Base-by-base conservation (phyloP, 2,888 invertebrate species). In the Trachelus stipa region DNA sequence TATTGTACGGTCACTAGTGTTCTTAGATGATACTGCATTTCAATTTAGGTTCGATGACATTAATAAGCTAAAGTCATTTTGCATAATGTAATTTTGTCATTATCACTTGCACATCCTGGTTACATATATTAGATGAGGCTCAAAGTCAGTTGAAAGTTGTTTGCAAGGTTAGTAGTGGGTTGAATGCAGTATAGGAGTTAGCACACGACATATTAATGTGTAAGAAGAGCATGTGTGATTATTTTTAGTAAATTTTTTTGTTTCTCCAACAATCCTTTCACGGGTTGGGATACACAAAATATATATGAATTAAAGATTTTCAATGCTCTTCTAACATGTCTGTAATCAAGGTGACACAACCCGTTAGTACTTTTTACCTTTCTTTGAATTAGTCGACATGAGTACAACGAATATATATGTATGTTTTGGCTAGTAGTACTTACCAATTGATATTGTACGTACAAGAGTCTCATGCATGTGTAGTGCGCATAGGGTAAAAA, bases 381-480 rank as follows among this genome's bases (percentile, higher is more conserved):
- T 31, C 3, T 15, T 31, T 74, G 37, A 30, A 34, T 77, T 77
- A 77, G 77, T 69, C 35, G 4, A 73, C 73, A 75, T 40, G 73
- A 76, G 30, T 34, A 73, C 73, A 78, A 78, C 75, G 73, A 76
- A 71, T 34, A 31, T 33, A 71, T 73, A 78, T 73, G 78, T 80
- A 80, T 75, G 79, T 81, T 81, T 56, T 77, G 76, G 79, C 79
- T 77, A 83, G 77, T 33, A 75, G 80, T 85, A 86, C 86, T 86
- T 85, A 86, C 86, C 86, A 73, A 79, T 80, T 68, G 76, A 71
- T 71, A 69, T 78, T 76, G 74, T 82, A 73, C 76, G 81, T 80
- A 85, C 77, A 75, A 81, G 81, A 82, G 71, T 77, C 76, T 84
- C 84, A 84, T 84, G 83, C 84, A 81, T 82, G 81, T 77, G 79